phyloP scores from a whole-genome alignment of 2,797 vertebrate species.

The Chelonia mydas region DNA sequence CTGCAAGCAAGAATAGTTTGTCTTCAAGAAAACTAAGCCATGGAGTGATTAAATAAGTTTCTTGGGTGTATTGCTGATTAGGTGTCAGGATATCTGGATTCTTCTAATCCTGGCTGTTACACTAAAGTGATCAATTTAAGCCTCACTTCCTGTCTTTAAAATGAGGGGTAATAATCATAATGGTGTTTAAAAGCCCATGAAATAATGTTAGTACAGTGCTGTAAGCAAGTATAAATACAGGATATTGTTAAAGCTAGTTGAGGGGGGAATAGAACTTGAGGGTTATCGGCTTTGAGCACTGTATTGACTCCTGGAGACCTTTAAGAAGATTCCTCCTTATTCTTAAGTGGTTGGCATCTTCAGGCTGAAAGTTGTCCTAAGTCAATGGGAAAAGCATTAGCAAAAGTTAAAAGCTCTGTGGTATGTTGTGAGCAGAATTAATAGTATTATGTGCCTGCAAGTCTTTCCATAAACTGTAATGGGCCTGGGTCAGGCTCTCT shows the following conservation, averaged over 20 bases:
- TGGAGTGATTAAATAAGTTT: not conserved
- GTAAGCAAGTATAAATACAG: not conserved
- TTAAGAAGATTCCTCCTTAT: no score
- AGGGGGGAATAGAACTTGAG: not conserved
- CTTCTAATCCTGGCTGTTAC: not conserved
- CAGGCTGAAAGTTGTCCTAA: not conserved
- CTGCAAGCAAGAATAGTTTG: no score
- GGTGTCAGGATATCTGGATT: not conserved
- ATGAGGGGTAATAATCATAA: not conserved
- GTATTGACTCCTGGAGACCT: no score
- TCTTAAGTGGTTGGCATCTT: fast-evolving
- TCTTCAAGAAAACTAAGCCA: not conserved
- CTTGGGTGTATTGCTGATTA: not conserved
- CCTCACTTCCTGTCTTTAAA: not conserved
- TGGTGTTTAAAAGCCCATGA: fast-evolving
- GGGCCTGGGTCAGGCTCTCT: not conserved
- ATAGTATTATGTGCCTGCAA: fast-evolving
- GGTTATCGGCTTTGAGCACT: not conserved
- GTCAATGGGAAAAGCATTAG: not conserved
- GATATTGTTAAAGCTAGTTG: not conserved
- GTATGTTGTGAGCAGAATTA: not conserved
- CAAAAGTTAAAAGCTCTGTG: fast-evolving
- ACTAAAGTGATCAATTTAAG: not conserved
- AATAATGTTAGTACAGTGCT: not conserved
- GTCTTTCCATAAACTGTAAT: not conserved